Evolutionary conservation across 2,113 vertebrate genomes (phyloP), one percentile per base, ranked within the genome.

Genomic region (Eptatretus burgeri): DNA sequence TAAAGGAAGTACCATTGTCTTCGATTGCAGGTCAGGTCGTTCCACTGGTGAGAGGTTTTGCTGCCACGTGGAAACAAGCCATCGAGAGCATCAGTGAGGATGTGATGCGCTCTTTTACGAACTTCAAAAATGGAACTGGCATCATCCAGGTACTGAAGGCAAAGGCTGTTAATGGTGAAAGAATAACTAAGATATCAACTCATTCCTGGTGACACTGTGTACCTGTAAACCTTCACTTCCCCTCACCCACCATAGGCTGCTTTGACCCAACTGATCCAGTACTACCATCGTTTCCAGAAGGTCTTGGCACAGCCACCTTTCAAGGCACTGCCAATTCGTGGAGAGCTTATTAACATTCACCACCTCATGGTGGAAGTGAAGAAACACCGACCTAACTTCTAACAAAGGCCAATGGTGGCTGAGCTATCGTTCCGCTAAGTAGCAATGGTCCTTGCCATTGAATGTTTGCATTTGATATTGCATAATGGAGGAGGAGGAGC

Each of bases 281-380:
- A 88, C 70, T 91, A 91, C 68, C 85, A 91, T 63, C 79, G 84
- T 49, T 91, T 91, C 76, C 85, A 88, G 73, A 83, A 85, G 69
- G 70, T 85, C 49, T 75, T 91, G 63, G 78, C 79, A 51, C 81
- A 87, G 75, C 78, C 82, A 0, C 77, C 82, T 1, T 82, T 88
- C 63, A 78, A 81, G 41, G 78, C 76, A 50, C 77, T 91, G 60
- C 77, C 80, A 0, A 82, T 78, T 16, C 79, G 84, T 51, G 82
- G 84, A 0, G 84, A 91, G 69, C 81, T 91, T 73, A 87, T 91
- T 76, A 91, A 91, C 70, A 82, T 91, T 64, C 84, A 91, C 64
- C 85, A 91, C 71, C 79, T 91, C 50, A 88, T 91, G 85, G 84
- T 91, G 10, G 85, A 91, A 66, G 82, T 91, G 56, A 91, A 91